A percentile compares a stretch with the other conserved stretches of the same genome.
phyloP scores from a whole-genome alignment of 2,888 invertebrate genomes.

The Lasioglossum figueresi region DNA sequence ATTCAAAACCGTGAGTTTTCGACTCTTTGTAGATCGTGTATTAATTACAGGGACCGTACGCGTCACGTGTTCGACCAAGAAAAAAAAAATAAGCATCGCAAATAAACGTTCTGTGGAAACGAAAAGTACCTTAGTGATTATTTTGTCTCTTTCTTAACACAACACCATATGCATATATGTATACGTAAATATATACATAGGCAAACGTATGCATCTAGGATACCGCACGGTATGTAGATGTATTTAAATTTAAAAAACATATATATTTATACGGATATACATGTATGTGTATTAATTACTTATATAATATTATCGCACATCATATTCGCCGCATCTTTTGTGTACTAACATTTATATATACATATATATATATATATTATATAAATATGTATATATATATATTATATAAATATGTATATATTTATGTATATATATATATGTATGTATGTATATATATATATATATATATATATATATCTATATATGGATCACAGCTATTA shows the following conservation, averaged over 20 bases:
- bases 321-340: conserved; percentile 6
- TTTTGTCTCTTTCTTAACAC: conserved; percentile 80
- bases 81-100: conserved; percentile 68
- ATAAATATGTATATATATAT: background rate
- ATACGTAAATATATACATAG: conserved; percentile 17
- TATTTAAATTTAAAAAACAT: background rate
- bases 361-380: background rate
- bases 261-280: background rate
- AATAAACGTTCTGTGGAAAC: conserved; percentile 80
- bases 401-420: too few relatives aligned
- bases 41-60: conserved; percentile 55
- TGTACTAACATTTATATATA: conserved; percentile 1
- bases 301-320: conserved; percentile 12
- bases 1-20: background rate
- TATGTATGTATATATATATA: too few relatives aligned
- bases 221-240: conserved; percentile 50
- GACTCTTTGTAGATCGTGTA: conserved; percentile 1
- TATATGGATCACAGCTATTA: conserved; percentile 38
- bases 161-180: conserved; percentile 56
- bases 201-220: conserved; percentile 32
- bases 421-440: background rate
- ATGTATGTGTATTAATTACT: background rate
- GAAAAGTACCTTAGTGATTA: conserved; percentile 81
- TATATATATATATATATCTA: background rate
- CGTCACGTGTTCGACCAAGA: conserved; percentile 63